phyloP scores from a whole-genome alignment of 1,140 invertebrate species.

The Drosophila funebris region DNA sequence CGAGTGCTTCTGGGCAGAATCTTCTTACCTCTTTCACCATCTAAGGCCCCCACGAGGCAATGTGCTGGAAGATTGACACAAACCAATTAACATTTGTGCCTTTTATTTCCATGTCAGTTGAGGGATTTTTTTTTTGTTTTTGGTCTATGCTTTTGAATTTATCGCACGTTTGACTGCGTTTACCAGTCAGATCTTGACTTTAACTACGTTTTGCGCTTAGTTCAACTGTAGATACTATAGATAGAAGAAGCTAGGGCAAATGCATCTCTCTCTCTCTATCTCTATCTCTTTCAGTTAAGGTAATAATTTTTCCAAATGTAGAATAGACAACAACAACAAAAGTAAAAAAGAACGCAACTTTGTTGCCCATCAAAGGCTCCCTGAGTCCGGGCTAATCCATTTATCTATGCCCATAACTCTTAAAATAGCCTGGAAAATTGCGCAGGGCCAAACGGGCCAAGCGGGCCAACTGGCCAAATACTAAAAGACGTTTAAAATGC shows the following conservation, averaged over 20 bases:
- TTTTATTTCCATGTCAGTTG: slow-evolving; percentile 72
- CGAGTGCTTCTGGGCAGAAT: slow-evolving; percentile 11
- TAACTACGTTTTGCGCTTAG: slow-evolving; percentile 80
- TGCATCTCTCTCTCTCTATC: neutral
- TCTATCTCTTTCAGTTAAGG: neutral
- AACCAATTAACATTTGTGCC: slow-evolving; percentile 84
- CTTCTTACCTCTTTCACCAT: neutral
- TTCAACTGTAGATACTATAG: slow-evolving; percentile 17
- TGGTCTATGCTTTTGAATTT: slow-evolving; percentile 73
- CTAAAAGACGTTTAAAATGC: slow-evolving; percentile 82
- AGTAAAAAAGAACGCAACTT: slow-evolving; percentile 39
- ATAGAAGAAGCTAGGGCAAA: neutral
- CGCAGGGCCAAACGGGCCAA: slow-evolving; percentile 43
- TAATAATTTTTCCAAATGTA: slow-evolving; percentile 56
- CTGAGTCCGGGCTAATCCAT: slow-evolving; percentile 69
- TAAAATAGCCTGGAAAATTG: slow-evolving; percentile 81
- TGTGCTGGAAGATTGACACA: slow-evolving; percentile 78
- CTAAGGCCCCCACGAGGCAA: slow-evolving; percentile 26
- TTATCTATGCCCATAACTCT: slow-evolving; percentile 83
- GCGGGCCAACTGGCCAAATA: slow-evolving; percentile 46
- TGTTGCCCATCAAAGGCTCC: slow-evolving; percentile 53
- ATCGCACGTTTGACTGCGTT: slow-evolving; percentile 82
- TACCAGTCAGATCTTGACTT: slow-evolving; percentile 81
- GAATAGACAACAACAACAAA: neutral
- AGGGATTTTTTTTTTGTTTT: slow-evolving; percentile 25